Base-by-base conservation (phyloP, 2,888 invertebrate species). In the Cerceris rybyensis region DNA sequence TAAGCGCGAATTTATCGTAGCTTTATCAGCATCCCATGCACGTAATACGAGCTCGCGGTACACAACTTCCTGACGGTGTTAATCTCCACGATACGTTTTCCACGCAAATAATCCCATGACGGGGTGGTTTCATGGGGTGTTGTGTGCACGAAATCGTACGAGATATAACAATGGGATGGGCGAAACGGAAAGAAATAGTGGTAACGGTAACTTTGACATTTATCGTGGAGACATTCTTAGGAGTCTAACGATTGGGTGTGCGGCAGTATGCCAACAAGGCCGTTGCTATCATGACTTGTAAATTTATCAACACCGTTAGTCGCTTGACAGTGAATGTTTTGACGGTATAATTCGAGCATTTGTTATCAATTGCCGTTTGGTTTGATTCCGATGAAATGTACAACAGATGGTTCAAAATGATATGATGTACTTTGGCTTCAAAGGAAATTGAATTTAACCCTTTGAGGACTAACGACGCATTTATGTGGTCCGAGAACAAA, bases 201-300 rank as follows among this genome's bases (percentile, higher is more conserved):
- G 17, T 28, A 55, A 55, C 7, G n/a, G 39, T 42, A 41, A 65
- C 64, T 46, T 41, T 46, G n/a, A 4, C 7, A 8, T 49, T 28
- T n/a, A 14, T 69, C 54, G 39, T 9, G 28, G 28, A 28, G 28
- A 28, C 28, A 28, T 28, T 28, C 28, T 28, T 28, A 64, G 17
- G 7, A 14, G 46, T 70, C 49, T 49, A 11, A 42, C 49, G 42
- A 68, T 65, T 59, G n/a, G 9, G 13, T 66, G n/a, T 8, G n/a
- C 28, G 77, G 71, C 71, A 55, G 9, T 11, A 16, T 70, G 81
- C 77, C 77, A 81, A 70, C 60, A n/a, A 75, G 70, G 60, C 8
- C 65, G 28, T 11, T 65, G 49, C 52, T 60, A 67, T 57, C 64
- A 16, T 17, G 41, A 54, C 70, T 63, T 50, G 61, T 80, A 76